phyloP scores from a whole-genome alignment of 2,888 invertebrate genomes.

The Tricholauxania praeusta region DNA sequence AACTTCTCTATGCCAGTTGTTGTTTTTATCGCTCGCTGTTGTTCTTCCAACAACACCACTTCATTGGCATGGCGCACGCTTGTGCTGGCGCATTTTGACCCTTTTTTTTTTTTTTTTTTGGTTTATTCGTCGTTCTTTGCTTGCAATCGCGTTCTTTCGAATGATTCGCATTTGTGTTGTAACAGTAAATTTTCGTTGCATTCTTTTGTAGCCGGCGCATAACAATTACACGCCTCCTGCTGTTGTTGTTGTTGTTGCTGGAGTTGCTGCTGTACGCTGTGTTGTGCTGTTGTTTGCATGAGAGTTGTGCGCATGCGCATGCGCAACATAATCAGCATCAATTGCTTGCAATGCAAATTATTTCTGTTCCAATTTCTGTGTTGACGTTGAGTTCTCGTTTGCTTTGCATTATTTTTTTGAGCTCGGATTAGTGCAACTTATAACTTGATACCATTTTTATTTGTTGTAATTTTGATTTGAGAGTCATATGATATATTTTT shows the following conservation, averaged over 20 bases:
- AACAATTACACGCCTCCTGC: slow-evolving; percentile 18
- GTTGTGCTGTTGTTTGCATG: neutral
- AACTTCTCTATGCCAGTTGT: too few relatives aligned
- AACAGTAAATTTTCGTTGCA: slow-evolving; percentile 24
- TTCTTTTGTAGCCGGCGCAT: slow-evolving; percentile 10
- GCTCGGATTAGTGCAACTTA: too few relatives aligned
- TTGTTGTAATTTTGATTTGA: too few relatives aligned
- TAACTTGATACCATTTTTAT: too few relatives aligned
- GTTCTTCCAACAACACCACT: too few relatives aligned
- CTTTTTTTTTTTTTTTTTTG: too few relatives aligned
- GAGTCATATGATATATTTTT: too few relatives aligned
- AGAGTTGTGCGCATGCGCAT: neutral
- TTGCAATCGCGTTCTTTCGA: neutral
- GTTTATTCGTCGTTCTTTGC: neutral
- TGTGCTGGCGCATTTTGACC: too few relatives aligned
- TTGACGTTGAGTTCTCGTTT: neutral
- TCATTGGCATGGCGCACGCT: too few relatives aligned
- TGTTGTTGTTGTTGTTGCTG: neutral
- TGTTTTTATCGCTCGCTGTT: too few relatives aligned
- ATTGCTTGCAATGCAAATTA: slow-evolving; percentile 33
- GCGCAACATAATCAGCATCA: slow-evolving; percentile 31
- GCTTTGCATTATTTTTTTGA: too few relatives aligned
- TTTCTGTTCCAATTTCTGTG: slow-evolving; percentile 23
- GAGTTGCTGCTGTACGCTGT: neutral
- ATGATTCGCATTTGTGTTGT: neutral